Evolutionary conservation across 2,888 invertebrate genomes (phyloP).

Genomic region (Drosophila suboccidentalis): DNA sequence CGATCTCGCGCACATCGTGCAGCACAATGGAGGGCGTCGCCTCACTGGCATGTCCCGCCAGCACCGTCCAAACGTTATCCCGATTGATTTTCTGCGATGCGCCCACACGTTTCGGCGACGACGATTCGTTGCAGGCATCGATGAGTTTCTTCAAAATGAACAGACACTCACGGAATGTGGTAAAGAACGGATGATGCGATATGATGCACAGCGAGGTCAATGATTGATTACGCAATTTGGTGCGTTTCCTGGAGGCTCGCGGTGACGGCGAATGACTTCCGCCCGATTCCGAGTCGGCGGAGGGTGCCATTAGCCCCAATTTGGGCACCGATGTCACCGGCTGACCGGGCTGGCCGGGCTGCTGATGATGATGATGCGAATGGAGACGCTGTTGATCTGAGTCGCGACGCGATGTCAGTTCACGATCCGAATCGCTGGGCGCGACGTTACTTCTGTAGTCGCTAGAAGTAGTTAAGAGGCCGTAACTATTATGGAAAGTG

Average conservation of each 20-base stretch:
- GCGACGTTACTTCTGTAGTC: slow-evolving; percentile 97
- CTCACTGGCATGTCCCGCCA: slow-evolving; percentile 93
- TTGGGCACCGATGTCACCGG: slow-evolving; percentile 86
- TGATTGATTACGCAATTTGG: slow-evolving; percentile 95
- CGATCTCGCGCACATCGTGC: slow-evolving; percentile 98
- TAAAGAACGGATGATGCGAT: slow-evolving; percentile 99
- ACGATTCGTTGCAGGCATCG: slow-evolving; percentile 98
- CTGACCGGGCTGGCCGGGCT: slow-evolving; percentile 27
- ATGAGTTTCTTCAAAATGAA: slow-evolving; percentile 97
- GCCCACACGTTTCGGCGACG: slow-evolving; percentile 94
- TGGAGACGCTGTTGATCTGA: slow-evolving; percentile 87
- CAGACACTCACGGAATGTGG: slow-evolving; percentile 98
- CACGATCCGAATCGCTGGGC: slow-evolving; percentile 95
- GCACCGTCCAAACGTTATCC: slow-evolving; percentile 98
- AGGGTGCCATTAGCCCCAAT: slow-evolving; percentile 89
- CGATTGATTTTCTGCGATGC: slow-evolving; percentile 94
- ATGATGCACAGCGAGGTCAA: slow-evolving; percentile 98
- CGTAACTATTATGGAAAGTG: slow-evolving; percentile 85
- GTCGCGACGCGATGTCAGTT: slow-evolving; percentile 91
- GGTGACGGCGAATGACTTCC: slow-evolving; percentile 95
- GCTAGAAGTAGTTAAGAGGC: slow-evolving; percentile 88
- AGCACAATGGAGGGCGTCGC: slow-evolving; percentile 94
- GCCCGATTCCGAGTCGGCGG: slow-evolving; percentile 94
- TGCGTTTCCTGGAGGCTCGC: slow-evolving; percentile 91
- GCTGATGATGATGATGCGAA: slow-evolving; percentile 60